Base-by-base conservation (phyloP, 2,888 invertebrate species). In the Achlya flavicornis region DNA sequence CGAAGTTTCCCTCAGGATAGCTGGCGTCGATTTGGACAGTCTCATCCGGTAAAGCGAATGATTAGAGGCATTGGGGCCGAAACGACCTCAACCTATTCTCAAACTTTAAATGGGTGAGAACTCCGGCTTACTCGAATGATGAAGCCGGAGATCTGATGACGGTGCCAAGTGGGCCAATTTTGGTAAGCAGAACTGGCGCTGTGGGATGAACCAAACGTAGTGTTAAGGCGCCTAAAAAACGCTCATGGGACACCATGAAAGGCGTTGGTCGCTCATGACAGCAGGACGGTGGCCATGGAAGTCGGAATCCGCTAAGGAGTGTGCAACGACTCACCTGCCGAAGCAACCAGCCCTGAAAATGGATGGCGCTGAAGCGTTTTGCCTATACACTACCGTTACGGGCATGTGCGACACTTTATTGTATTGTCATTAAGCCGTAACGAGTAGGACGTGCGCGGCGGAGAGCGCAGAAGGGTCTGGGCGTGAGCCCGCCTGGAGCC, bases 121-220 rank as follows among this genome's bases (percentile, higher is more conserved):
- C 92, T 93, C 92, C 89, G 93, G 92, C 94, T 95, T 95, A 89
- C 94, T 95, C 88, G 86, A 94, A 88, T 66, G 72, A 81, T 90
- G 94, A 94, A 94, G 92, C 88, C 90, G 89, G 89, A 88, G 90
- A 81, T 86, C 85, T 87, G 90, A 94, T 92, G 89, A 91, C 91
- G 93, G 94, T 94, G 94, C 94, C 95, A 92, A 95, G 95, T 95
- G 95, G 95, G 95, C 95, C 95, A 95, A 87, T 95, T 95, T 95
- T 95, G 95, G 95, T 95, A 96, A 96, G 95, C 95, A 96, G 96
- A 96, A 96, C 96, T 96, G 96, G 96, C 95, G 96, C 94, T 96
- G 95, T 94, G 95, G 94, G 94, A 46, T 46, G 46, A 46, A 46
- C 46, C 46, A 46, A 46, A 46, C 46, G 46, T 46, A 46, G 46